phyloP scores from a whole-genome alignment of 2,888 invertebrate genomes.

The Pandemis heparana region DNA sequence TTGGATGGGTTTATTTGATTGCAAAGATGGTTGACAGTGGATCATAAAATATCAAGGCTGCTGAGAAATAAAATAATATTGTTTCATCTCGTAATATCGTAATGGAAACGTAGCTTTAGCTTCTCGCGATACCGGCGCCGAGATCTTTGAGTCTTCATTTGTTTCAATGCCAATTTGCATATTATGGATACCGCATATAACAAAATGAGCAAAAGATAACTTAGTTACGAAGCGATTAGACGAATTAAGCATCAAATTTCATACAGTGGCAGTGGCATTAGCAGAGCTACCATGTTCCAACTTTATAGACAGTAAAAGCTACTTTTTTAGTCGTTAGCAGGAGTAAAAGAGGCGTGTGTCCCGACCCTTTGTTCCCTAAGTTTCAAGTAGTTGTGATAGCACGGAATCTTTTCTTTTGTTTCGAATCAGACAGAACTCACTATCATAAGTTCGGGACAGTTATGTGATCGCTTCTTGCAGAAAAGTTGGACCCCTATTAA shows the following conservation, averaged over 20 bases:
- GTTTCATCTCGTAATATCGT: conserved; percentile 17
- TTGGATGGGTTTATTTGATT: conserved; percentile 38
- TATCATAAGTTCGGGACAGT: conserved; percentile 4
- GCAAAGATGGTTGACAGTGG: conserved; percentile 36
- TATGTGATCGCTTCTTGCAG: background rate
- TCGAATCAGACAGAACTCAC: background rate
- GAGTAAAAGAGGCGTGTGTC: background rate
- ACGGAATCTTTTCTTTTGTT: background rate
- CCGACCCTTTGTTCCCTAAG: background rate
- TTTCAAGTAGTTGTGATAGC: conserved; percentile 1
- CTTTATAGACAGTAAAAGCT: no score
- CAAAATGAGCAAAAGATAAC: background rate
- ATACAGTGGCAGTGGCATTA: no score
- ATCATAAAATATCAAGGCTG: conserved; percentile 36
- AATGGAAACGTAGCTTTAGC: conserved; percentile 7
- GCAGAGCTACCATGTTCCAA: no score
- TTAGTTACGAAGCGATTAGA: background rate
- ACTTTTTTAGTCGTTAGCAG: background rate
- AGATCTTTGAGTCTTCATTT: background rate
- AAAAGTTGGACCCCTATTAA: conserved; percentile 5
- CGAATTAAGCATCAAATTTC: background rate
- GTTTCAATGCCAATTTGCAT: conserved; percentile 7
- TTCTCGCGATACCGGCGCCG: background rate
- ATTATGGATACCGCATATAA: background rate
- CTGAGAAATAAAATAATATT: conserved; percentile 25